A percentile compares a stretch with the other conserved stretches of the same genome.
Conservation (phyloP, 2,888 invertebrate species). For the Luperina testacea region DNA sequence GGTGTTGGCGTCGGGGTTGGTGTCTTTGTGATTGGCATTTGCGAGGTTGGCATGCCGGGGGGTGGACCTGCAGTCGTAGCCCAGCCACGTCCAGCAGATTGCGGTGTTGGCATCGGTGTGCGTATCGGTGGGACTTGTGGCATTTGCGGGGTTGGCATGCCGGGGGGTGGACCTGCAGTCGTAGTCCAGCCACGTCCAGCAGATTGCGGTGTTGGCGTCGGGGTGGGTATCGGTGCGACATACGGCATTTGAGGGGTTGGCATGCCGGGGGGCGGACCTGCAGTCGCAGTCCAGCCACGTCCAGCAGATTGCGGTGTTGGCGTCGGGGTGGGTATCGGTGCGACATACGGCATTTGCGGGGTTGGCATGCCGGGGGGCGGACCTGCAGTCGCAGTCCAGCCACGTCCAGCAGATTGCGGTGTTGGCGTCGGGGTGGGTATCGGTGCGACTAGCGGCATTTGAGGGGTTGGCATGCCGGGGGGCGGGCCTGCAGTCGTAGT, state of each 20-base stretch:
- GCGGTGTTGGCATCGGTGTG: neutral
- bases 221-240: neutral
- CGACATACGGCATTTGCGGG: neutral
- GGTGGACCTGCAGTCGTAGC: neutral
- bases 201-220: conserved; percentile 1
- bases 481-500: neutral
- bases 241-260: neutral
- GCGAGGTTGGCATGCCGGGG: neutral
- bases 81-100: conserved; percentile 35
- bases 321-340: neutral
- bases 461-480: neutral
- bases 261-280: neutral
- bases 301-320: conserved; percentile 26
- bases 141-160: neutral
- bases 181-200: conserved; percentile 27
- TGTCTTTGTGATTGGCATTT: neutral
- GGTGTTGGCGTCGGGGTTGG: neutral
- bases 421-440: neutral
- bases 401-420: conserved; percentile 33
- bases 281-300: conserved; percentile 6
- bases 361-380: neutral
- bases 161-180: neutral
- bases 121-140: neutral
- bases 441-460: neutral
- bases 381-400: neutral